Evolutionary conservation across 92 coral and sea anemone genomes (phyloP).

Genomic region (Heteractis magnifica): DNA sequence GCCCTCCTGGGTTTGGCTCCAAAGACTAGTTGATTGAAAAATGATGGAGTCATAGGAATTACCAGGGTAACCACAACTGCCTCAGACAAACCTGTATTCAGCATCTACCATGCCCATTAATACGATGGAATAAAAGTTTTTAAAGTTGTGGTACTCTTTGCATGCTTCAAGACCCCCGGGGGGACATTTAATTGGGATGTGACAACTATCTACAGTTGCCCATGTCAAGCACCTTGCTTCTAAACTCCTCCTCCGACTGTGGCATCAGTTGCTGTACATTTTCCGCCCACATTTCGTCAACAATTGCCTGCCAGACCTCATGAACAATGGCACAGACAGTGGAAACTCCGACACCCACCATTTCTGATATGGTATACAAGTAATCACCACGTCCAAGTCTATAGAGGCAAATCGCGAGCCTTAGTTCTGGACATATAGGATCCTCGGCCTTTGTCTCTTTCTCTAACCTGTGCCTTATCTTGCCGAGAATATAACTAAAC

Average conservation of each 20-base stretch:
- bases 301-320: slow-evolving; percentile 50
- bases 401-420: slow-evolving; percentile 17
- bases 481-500: background rate
- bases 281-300: slow-evolving; percentile 48
- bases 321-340: slow-evolving; percentile 46
- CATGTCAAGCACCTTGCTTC: slow-evolving; percentile 38
- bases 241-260: slow-evolving; percentile 35
- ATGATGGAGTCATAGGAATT: slow-evolving; percentile 19
- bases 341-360: slow-evolving; percentile 59
- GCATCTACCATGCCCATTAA: slow-evolving; percentile 26
- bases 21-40: slow-evolving; percentile 1
- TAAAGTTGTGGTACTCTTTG: slow-evolving; percentile 22
- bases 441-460: slow-evolving; percentile 19
- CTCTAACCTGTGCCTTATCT: slow-evolving; percentile 27
- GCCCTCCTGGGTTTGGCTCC: background rate
- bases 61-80: slow-evolving; percentile 12
- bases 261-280: slow-evolving; percentile 45
- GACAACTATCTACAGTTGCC: background rate
- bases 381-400: too few species aligned
- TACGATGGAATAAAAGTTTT: background rate
- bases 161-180: slow-evolving; percentile 3
- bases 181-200: too few species aligned
- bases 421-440: too few species aligned
- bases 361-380: background rate
- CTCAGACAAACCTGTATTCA: slow-evolving; percentile 11